phyloP scores from a whole-genome alignment of 35 echinoderm and acorn worm species.

The Apostichopus californicus region DNA sequence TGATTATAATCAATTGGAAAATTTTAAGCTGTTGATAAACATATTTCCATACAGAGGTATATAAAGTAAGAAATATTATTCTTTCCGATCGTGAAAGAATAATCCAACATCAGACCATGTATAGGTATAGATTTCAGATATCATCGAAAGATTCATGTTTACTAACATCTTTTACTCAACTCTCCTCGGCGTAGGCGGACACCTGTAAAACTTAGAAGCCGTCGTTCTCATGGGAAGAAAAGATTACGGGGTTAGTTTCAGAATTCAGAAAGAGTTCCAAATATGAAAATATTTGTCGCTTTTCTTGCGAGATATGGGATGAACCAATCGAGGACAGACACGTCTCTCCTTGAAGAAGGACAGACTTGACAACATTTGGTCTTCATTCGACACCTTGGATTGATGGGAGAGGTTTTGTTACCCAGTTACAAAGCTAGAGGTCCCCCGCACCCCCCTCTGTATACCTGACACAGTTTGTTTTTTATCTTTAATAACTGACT shows the following conservation, averaged over 20 bases:
- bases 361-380: background rate
- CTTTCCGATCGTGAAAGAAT: too few relatives aligned
- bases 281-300: constrained; percentile 36
- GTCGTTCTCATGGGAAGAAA: constrained; percentile 16
- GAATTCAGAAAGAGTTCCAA: background rate
- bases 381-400: constrained; percentile 8
- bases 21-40: too few relatives aligned
- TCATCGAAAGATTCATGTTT: too few relatives aligned
- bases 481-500: too few relatives aligned
- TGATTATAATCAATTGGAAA: too few relatives aligned
- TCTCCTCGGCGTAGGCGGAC: constrained; percentile 25
- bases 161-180: background rate
- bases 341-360: background rate
- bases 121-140: too few relatives aligned
- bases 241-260: background rate
- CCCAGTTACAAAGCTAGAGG: background rate
- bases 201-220: background rate
- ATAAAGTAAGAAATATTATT: too few relatives aligned
- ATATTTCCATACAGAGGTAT: too few relatives aligned
- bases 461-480: too few relatives aligned
- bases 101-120: too few relatives aligned
- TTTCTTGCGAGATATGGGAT: background rate
- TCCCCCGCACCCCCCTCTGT: too few relatives aligned
- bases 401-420: background rate
- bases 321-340: constrained; percentile 12